Percentiles rank a stretch among this genome's conserved stretches.
These are phyloP conservation scores for Oligia latruncula DNA, from an alignment of 2,888 invertebrate genomes.

Conservation along the genomic window DNA sequence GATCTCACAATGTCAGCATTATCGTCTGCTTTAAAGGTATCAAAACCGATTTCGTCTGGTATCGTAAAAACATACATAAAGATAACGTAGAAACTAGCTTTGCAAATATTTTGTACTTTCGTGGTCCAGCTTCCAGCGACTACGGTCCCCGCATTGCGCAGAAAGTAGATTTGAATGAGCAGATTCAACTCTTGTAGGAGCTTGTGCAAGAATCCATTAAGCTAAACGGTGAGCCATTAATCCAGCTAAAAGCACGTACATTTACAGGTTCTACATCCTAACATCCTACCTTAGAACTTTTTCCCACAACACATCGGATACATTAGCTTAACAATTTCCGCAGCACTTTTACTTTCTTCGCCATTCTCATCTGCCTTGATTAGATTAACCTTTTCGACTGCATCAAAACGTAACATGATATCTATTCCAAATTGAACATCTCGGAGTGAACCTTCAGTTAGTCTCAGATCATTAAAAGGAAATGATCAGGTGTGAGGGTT, in stretches of 20 bases:
- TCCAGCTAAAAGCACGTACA: conserved; percentile 8
- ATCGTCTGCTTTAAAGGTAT: conserved; percentile 9
- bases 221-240: neutral
- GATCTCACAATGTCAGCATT: conserved; percentile 18
- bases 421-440: conserved; percentile 48
- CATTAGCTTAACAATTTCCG: conserved; percentile 59
- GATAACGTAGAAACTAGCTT: neutral
- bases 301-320: conserved; percentile 50
- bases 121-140: neutral
- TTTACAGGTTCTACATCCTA: conserved; percentile 19
- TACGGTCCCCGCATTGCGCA: conserved; percentile 11
- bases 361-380: conserved; percentile 45
- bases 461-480: conserved; percentile 37
- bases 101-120: conserved; percentile 7
- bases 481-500: conserved; percentile 50
- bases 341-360: conserved; percentile 60
- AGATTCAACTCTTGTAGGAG: neutral
- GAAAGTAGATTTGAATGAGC: neutral
- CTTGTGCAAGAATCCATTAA: neutral
- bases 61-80: neutral
- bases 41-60: conserved; percentile 23
- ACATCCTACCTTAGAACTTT: conserved; percentile 29
- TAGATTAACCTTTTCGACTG: conserved; percentile 57
- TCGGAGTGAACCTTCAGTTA: conserved; percentile 58
- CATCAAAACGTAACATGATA: conserved; percentile 48